A percentile compares a stretch with the other conserved stretches of the same genome.
Evolutionary conservation across 2,888 invertebrate genomes (phyloP).

Genomic region (Pyrochroa serraticornis): DNA sequence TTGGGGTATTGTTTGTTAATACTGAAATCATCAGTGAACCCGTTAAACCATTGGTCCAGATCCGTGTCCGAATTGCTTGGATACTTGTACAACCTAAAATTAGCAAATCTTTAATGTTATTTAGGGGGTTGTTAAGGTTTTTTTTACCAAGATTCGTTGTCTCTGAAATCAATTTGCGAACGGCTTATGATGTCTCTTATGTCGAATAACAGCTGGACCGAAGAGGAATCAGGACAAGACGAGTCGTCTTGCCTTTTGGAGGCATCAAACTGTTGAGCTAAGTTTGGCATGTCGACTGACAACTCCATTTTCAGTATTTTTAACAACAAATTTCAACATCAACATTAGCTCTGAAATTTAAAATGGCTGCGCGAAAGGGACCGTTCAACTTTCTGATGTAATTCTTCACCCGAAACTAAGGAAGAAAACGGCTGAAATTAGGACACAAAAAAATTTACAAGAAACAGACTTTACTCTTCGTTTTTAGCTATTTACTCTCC

Average conservation of each 20-base stretch:
- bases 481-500: too few relatives aligned
- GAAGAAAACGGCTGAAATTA: too few relatives aligned
- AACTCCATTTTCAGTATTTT: constrained; percentile 10
- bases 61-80: constrained; percentile 13
- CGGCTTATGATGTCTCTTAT: constrained; percentile 60
- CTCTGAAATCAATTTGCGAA: constrained; percentile 62
- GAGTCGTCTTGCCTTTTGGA: constrained; percentile 1
- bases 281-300: constrained; percentile 11
- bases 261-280: background rate
- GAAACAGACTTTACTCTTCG: too few relatives aligned
- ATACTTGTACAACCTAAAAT: constrained; percentile 34
- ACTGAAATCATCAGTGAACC: constrained; percentile 8
- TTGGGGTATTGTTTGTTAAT: constrained; percentile 1
- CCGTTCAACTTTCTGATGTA: too few relatives aligned
- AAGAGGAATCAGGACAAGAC: constrained; percentile 1
- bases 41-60: constrained; percentile 32
- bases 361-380: too few relatives aligned
- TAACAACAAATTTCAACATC: too few relatives aligned
- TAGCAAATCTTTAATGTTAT: background rate
- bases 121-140: background rate
- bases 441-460: too few relatives aligned
- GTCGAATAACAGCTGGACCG: constrained; percentile 4
- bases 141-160: constrained; percentile 67
- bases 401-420: too few relatives aligned
- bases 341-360: too few relatives aligned